Base-by-base conservation (phyloP, 2,888 invertebrate genomes). In the Limnephilus marmoratus region DNA sequence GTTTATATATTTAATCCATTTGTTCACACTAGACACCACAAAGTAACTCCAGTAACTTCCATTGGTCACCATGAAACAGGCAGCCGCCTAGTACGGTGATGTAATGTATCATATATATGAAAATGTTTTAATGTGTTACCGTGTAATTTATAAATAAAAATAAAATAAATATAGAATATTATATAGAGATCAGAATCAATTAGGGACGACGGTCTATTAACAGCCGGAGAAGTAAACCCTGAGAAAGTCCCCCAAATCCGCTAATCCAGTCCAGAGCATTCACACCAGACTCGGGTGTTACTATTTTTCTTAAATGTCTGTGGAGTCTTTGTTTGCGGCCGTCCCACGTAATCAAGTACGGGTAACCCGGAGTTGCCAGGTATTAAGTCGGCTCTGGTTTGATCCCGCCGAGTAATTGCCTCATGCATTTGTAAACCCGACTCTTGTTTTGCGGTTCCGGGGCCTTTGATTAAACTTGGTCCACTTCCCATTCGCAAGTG, bases 401-500 rank as follows among this genome's bases (percentile, higher is more conserved):
- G 82, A 82, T 29, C 31, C 31, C 13, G 31, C 34, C 41, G 41
- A 41, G 85, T 85, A 85, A 85, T 85, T 85, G 41, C 37, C 85
- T 85, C 85, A 12, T 85, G 85, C 85, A 85, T 85, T 85, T 85
- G 85, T 85, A 37, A 85, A 37, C 37, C 85, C 41, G 29, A 41
- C 85, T 37, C 41, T 18, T 24, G 34, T 85, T 85, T 85, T 37
- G 37, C 11, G 18, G 34, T 12, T 34, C 41, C 37, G 41, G 13
- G 11, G 15, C 85, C 41, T 85, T 85, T 34, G 41, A 37, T 85
- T 37, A 85, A 85, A 34, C 41, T 34, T 37, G 85, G 85, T 18
- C 85, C 85, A 37, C 85, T 85, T 85, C 24, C 41, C 85, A 85
- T 85, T 85, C 85, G 34, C 34, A 34, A 85, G 85, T 85, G 85